A percentile compares a stretch with the other conserved stretches of the same genome.
These are phyloP conservation scores for Diadophis punctatus DNA, from an alignment of 2,113 vertebrate genomes.

Conservation along the genomic window DNA sequence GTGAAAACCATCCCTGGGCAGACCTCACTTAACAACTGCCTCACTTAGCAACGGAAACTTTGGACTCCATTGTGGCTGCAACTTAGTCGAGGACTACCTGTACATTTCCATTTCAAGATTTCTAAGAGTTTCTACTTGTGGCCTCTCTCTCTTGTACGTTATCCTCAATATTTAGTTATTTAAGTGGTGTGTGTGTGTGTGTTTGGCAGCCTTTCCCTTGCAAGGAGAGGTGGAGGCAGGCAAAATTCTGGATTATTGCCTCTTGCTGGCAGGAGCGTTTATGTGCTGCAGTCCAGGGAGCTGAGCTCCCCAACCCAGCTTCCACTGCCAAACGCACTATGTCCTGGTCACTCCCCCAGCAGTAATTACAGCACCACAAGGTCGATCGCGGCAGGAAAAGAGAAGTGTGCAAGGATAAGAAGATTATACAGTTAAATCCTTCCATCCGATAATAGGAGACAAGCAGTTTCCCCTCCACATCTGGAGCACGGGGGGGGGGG, in stretches of 20 bases:
- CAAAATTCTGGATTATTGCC: background rate
- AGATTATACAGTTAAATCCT: slow-evolving; percentile 12
- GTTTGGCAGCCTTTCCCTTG: background rate
- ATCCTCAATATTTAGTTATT: background rate
- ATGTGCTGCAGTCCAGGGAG: background rate
- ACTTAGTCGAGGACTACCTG: no score
- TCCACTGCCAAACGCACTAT: background rate
- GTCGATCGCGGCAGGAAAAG: background rate
- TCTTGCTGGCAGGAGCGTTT: background rate
- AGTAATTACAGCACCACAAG: slow-evolving; percentile 1
- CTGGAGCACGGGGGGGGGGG: background rate
- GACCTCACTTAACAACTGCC: no score
- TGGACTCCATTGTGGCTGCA: no score
- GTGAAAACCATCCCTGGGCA: no score
- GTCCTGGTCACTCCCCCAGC: background rate
- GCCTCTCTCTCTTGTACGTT: background rate
- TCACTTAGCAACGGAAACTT: no score
- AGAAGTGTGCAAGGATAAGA: background rate
- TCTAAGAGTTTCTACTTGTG: background rate
- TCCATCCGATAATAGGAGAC: slow-evolving; percentile 2
- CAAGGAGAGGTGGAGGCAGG: background rate
- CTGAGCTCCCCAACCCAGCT: background rate
- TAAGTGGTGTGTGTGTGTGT: no score
- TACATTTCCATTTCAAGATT: background rate
- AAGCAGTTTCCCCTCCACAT: background rate